Percentiles rank a stretch among this genome's conserved stretches.
These are phyloP conservation scores for Procambarus clarkii DNA, from an alignment of 1,140 invertebrate genomes.

Conservation along the genomic window DNA sequence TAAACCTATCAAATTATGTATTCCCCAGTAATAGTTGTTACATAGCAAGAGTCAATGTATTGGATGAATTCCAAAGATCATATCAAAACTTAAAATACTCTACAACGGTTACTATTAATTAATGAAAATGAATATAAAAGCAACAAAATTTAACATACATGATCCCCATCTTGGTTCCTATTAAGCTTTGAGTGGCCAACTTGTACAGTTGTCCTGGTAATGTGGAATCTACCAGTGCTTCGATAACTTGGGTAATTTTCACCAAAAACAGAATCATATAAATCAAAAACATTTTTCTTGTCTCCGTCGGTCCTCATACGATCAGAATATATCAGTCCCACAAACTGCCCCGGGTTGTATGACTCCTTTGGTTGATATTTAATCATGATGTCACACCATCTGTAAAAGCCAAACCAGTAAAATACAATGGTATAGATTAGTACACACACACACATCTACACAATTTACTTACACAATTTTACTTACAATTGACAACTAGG, in stretches of 20 bases:
- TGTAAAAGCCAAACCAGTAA: not conserved
- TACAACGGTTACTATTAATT: too few relatives aligned
- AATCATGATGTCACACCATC: constrained; percentile 61
- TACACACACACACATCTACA: too few relatives aligned
- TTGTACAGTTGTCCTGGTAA: constrained; percentile 35
- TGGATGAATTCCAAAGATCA: not conserved
- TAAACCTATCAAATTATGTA: too few relatives aligned
- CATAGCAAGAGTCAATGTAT: too few relatives aligned
- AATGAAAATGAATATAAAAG: too few relatives aligned
- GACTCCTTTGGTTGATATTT: constrained; percentile 60
- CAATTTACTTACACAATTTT: too few relatives aligned
- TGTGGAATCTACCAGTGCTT: constrained; percentile 53
- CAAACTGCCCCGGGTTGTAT: constrained; percentile 81
- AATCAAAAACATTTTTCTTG: constrained; percentile 80
- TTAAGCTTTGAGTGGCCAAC: constrained; percentile 52
- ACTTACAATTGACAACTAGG: too few relatives aligned
- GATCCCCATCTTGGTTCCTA: constrained; percentile 20
- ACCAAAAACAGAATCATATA: constrained; percentile 81
- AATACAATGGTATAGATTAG: not conserved
- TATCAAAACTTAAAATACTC: not conserved
- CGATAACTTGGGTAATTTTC: constrained; percentile 55
- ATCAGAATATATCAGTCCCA: constrained; percentile 87
- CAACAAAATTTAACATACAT: constrained; percentile 29
- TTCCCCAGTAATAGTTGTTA: too few relatives aligned
- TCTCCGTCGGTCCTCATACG: constrained; percentile 87